These are phyloP conservation scores for Lacanobia wlatinum DNA, from an alignment of 2,888 invertebrate genomes.

Conservation along the genomic window DNA sequence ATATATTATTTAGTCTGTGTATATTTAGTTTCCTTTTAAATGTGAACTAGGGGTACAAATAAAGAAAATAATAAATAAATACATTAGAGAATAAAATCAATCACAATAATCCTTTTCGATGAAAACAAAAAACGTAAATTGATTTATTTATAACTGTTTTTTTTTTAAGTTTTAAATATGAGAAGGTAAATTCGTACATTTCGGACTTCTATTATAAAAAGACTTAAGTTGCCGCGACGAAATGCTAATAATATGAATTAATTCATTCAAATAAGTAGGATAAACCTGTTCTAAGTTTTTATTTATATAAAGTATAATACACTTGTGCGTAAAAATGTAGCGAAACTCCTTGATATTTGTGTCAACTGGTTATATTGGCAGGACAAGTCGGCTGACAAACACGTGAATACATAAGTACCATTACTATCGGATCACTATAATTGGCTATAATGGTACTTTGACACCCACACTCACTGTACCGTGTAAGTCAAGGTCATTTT, in stretches of 20 bases:
- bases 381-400: constrained; percentile 14
- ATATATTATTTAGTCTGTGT: too few relatives aligned
- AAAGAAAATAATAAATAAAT: too few relatives aligned
- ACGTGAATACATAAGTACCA: constrained; percentile 11
- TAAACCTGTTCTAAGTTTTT: neutral
- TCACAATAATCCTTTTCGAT: neutral
- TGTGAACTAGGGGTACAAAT: too few relatives aligned
- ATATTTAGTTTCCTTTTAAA: too few relatives aligned
- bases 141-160: neutral
- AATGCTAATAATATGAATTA: neutral
- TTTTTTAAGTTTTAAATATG: neutral
- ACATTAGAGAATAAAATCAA: neutral
- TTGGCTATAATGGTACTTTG: constrained; percentile 34
- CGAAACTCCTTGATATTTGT: constrained; percentile 3
- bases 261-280: neutral
- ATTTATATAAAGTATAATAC: neutral
- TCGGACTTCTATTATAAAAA: too few relatives aligned
- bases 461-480: constrained; percentile 17
- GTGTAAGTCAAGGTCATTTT: constrained; percentile 47
- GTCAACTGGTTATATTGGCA: constrained; percentile 17
- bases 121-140: neutral
- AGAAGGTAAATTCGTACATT: neutral
- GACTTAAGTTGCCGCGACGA: neutral
- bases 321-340: neutral
- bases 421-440: constrained; percentile 34